Percentiles rank a stretch among this genome's conserved stretches.
These are phyloP conservation scores for Hemicordylus capensis DNA, from an alignment of 2,113 vertebrate genomes.

Conservation along the genomic window DNA sequence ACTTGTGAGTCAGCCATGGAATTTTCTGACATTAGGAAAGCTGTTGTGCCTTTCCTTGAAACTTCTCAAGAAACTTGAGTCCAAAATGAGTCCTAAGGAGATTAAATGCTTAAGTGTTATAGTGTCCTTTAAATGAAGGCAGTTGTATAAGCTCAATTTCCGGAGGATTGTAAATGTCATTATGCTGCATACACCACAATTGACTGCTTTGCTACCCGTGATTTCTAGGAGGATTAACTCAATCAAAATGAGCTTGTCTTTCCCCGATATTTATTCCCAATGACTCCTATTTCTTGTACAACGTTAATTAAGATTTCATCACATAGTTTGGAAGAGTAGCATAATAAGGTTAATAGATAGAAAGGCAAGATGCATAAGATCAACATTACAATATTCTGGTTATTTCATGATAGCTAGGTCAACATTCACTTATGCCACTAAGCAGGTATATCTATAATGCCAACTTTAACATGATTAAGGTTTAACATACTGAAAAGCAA, in stretches of 20 bases:
- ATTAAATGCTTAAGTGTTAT: constrained; percentile 73
- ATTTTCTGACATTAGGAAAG: constrained; percentile 43
- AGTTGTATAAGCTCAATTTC: constrained; percentile 68
- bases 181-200: constrained; percentile 69
- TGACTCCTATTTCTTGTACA: constrained; percentile 44
- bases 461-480: constrained; percentile 7
- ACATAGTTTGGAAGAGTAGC: constrained; percentile 30
- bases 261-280: constrained; percentile 73
- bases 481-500: constrained; percentile 19
- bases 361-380: constrained; percentile 40
- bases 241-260: constrained; percentile 63
- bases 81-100: constrained; percentile 64
- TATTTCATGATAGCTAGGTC: constrained; percentile 24
- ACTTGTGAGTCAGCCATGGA: constrained; percentile 36
- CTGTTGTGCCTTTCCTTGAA: constrained; percentile 47
- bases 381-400: constrained; percentile 32
- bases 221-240: constrained; percentile 73
- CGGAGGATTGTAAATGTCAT: constrained; percentile 70
- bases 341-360: constrained; percentile 50
- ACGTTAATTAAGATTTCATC: constrained; percentile 45
- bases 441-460: background rate
- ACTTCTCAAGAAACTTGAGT: constrained; percentile 47
- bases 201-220: constrained; percentile 72
- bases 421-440: background rate
- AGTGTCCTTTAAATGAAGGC: constrained; percentile 67